Percentiles rank a stretch among this genome's conserved stretches.
Conservation (phyloP, 2,113 vertebrate species). For the Vulpes ferrilata region DNA sequence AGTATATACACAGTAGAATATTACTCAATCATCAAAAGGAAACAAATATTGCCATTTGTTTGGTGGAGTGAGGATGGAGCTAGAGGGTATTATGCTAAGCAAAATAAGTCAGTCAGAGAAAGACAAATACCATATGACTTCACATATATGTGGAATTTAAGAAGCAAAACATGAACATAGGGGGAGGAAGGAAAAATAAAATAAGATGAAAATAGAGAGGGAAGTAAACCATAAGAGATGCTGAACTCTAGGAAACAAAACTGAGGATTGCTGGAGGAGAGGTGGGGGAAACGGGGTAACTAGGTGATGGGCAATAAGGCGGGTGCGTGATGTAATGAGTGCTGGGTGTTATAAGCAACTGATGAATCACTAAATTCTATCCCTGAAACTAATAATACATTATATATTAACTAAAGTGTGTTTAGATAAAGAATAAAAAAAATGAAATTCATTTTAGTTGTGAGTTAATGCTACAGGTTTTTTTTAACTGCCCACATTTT, state of each 20-base stretch:
- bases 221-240: background rate
- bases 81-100: background rate
- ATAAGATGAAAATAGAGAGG: background rate
- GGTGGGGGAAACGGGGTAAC: background rate
- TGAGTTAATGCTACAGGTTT: background rate
- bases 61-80: background rate
- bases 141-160: background rate
- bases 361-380: background rate
- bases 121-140: background rate
- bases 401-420: background rate
- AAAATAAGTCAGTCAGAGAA: background rate
- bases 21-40: background rate
- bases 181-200: background rate
- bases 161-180: background rate
- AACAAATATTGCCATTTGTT: background rate
- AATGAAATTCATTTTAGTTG: background rate
- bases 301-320: background rate
- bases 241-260: background rate
- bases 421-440: background rate
- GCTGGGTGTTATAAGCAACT: background rate
- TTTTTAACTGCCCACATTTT: background rate
- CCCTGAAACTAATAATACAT: background rate
- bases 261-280: no score
- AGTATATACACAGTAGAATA: background rate
- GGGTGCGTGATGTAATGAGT: background rate